Evolutionary conservation across 2,888 invertebrate species (phyloP), one percentile per base, ranked within the genome.

Genomic region (Drosophila nigricruria): DNA sequence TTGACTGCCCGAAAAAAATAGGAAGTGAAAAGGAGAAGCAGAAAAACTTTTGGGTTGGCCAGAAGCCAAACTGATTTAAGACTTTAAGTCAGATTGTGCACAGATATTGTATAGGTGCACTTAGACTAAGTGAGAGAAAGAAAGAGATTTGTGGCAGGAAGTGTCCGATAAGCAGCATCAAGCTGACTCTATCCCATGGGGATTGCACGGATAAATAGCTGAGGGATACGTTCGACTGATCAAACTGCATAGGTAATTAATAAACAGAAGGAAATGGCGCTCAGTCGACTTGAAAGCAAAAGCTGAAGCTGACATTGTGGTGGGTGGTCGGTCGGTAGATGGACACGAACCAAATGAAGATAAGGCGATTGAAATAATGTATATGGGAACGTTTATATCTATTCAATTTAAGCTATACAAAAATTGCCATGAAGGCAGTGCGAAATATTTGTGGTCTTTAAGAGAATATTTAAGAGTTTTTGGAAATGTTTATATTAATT

Each of bases 81-180:
- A 49, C 83, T 71, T 78, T 74, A 71, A 82, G 65, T 68, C 68
- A 56, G 68, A 62, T 64, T 53, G 66, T 53, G 70, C 53, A 62
- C 77, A 76, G 70, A 63, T 54, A 42, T 42, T 67, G 72, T 20
- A 14, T 47, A 47, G 32, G 42, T 70, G 78, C 83, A 86, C 79
- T 80, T 63, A 65, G 43, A 58, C 65, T 58, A 56, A 62, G 66
- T 58, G 67, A 34, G 47, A 83, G 53, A 38, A 38, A 38, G 36
- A 38, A 79, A 84, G 53, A 53, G 87, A 87, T 82, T 74, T 86
- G 76, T 59, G 73, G 79, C 87, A 76, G 88, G 84, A 84, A 81
- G 83, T 88, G 59, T 40, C 45, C 47, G 86, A 88, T 81, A 88
- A 78, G 65, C 34, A 58, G 40, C 64, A 65, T 61, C 34, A 53